phyloP scores from a whole-genome alignment of 2,797 vertebrate genomes.

The Chloroceryle inda region DNA sequence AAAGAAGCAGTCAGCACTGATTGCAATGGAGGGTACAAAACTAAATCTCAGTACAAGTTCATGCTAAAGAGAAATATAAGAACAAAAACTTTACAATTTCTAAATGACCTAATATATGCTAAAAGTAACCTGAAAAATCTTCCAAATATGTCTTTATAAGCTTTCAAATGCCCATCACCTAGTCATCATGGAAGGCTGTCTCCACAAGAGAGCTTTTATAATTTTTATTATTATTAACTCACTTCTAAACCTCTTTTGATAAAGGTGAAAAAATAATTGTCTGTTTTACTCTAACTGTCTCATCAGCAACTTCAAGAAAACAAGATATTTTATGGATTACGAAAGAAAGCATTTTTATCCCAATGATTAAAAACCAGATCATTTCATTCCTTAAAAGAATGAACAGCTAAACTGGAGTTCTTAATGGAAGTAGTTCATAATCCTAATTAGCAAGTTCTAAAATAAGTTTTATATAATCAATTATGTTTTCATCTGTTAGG shows the following conservation, averaged over 20 bases:
- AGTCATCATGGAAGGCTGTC: neutral
- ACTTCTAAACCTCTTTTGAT: neutral
- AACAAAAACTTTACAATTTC: neutral
- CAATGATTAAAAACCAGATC: neutral
- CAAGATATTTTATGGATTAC: neutral
- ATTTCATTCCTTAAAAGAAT: constrained; percentile 4
- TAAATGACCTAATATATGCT: neutral
- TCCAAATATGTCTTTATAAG: neutral
- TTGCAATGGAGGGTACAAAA: neutral
- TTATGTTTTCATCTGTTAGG: constrained; percentile 37
- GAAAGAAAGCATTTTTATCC: neutral
- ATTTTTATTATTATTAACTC: neutral
- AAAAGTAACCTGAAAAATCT: neutral
- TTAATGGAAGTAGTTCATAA: constrained; percentile 13
- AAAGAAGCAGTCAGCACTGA: neutral
- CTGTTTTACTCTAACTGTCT: neutral
- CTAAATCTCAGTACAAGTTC: neutral
- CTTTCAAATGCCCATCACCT: neutral
- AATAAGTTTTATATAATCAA: constrained; percentile 36
- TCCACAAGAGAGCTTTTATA: neutral
- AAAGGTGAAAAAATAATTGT: neutral
- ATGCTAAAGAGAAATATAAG: neutral
- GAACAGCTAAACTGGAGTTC: neutral
- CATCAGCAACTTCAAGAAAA: neutral
- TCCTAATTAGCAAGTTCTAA: constrained; percentile 48